phyloP scores from a whole-genome alignment of 2,888 invertebrate species.

The Monoplex corrugatus region DNA sequence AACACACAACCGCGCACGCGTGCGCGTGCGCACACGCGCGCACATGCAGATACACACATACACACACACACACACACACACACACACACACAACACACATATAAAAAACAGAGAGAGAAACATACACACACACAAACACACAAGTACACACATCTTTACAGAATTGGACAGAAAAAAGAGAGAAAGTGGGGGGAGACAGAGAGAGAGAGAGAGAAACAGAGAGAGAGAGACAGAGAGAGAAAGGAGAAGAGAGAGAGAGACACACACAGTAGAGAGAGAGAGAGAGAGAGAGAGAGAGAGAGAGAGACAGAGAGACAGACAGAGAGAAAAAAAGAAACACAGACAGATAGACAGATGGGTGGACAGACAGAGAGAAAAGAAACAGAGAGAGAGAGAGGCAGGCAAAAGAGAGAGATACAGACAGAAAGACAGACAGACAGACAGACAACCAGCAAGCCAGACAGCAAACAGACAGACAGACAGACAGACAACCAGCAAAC shows the following conservation, averaged over 20 bases:
- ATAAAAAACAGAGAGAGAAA: not conserved
- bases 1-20: no score
- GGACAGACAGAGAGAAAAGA: not conserved
- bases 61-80: slow-evolving; percentile 15
- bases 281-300: no score
- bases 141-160: no score
- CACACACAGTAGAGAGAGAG: not conserved
- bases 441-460: no score
- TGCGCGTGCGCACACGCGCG: not conserved
- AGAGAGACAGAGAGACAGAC: no score
- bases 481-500: not conserved
- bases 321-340: not conserved
- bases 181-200: no score
- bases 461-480: not conserved
- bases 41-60: not conserved
- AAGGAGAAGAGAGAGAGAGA: no score
- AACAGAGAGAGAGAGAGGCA: not conserved
- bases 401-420: no score
- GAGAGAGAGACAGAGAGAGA: no score
- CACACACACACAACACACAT: not conserved
- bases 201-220: no score
- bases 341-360: not conserved
- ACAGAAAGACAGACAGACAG: not conserved
- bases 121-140: not conserved
- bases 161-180: no score